Evolutionary conservation across 2,113 vertebrate species (phyloP), one percentile per base, ranked within the genome.

Genomic region (Nibea albiflora): DNA sequence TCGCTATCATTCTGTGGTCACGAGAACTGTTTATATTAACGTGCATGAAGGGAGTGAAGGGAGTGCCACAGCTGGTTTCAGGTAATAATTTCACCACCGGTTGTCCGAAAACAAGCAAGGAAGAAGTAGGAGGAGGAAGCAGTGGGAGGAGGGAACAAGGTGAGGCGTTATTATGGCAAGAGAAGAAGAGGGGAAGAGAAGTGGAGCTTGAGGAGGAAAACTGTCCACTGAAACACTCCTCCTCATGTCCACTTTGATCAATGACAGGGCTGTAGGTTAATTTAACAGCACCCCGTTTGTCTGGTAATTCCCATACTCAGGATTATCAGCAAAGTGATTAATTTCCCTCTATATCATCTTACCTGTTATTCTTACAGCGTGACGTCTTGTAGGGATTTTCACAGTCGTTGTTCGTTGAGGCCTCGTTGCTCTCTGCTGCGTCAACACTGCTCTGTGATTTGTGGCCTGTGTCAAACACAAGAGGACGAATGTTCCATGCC

Each of bases 61-160:
- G 35, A 39, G 35, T 39, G 68, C 42, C 47, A 28, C 72, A 85
- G 82, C 89, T 89, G 85, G 72, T 63, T 64, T 84, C 74, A 86
- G 81, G 81, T 84, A 81, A 73, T 69, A 53, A 57, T 81, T 76
- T 85, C 65, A 73, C 35, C 53, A 80, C 7, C 12, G 42, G 9
- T 42, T 66, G 11, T 44, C 57, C 22, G 5, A 49, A 46, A 65
- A 69, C 44, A 82, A 47, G 49, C 16, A 35, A 54, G 54, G 49
- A 50, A 47, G 74, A 53, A 14, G 14, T 50, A 62, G 52, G 4
- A 56, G 53, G 49, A 80, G 76, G 70, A 70, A 77, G 64, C 14
- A 65, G 80, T 60, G 47, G 79, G 76, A 42, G 58, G 42, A 71
- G 5, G 74, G 50, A 62, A 24, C 52, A 52, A 20, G 11, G 44